Evolutionary conservation across 2,888 invertebrate species (phyloP), one percentile per base, ranked within the genome.

Genomic region (Electrophaes corylata): DNA sequence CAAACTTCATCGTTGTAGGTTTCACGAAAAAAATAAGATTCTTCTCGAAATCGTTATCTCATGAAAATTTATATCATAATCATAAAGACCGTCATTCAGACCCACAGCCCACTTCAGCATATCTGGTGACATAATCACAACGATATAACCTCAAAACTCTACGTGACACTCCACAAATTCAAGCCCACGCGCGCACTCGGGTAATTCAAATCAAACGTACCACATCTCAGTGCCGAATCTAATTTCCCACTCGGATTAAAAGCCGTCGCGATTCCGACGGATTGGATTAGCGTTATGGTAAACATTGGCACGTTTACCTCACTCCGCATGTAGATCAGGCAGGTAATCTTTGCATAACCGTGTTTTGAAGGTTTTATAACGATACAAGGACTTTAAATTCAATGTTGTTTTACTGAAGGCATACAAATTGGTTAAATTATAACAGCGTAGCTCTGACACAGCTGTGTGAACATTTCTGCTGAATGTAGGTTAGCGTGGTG

Each of bases 211-310:
- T 83, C 84, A 84, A 87, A 86, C 81, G 83, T 64, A 71, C 72
- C 76, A 64, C 76, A 73, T 71, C 73, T 72, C 72, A 73, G 74
- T 77, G 77, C 71, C 75, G 65, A 78, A 86, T 86, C 81, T 86
- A 85, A 88, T 86, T 87, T 84, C 84, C 85, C 75, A 70, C 71
- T 77, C 72, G 77, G 79, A 81, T 83, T 84, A 82, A 84, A 84
- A 76, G 76, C 73, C 76, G 78, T 71, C 74, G 79, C 76, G 78
- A 81, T 78, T 72, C 70, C 62, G 67, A 67, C 70, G 69, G 72
- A 85, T 86, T 76, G 73, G 81, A 84, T 87, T 86, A 86, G 63
- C 59, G 64, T 62, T 59, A 62, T 55, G 61, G 55, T 60, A 60
- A 58, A 60, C 52, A 56, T 60, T 44, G 48, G 54, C 39, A 48